Base-by-base conservation (phyloP, 1,140 invertebrate genomes). In the Vollenhovia emeryi region DNA sequence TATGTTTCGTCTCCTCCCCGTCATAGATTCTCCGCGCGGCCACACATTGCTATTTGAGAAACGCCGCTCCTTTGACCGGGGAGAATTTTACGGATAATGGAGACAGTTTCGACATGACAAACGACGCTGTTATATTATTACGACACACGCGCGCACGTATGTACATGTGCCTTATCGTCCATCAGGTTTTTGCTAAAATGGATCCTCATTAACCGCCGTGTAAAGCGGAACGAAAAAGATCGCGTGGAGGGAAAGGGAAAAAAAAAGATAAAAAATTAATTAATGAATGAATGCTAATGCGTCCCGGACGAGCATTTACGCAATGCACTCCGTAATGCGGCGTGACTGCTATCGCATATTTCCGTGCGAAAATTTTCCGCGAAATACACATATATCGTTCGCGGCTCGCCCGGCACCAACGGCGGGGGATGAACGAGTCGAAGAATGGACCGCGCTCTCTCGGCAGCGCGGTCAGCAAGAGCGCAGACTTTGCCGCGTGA, bases 51-150 rank as follows among this genome's bases (percentile, higher is more conserved):
- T n/a, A 36, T 15, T 15, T 27, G 78, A 45, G 21, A 43, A 80
- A 55, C 15, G 33, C 5, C 36, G 30, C 24, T 36, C n/a, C 60
- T 66, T 52, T 24, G 45, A 15, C 13, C 50, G 50, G 45, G n/a
- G 50, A 73, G 43, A 82, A 82, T 73, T 80, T 80, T 33, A 33
- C 27, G 36, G 27, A 57, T 45, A 59, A 71, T 45, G 21, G 11
- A 43, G 36, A 80, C 64, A 57, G 9, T 21, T 78, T 66, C 50
- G 66, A 18, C 8, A 45, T 71, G 66, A 80, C 27, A 57, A 69
- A 80, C 27, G 50, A 71, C 8, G 27, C 24, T 15, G 18, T 11
- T 57, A 15, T n/a, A n/a, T 71, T 24, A 45, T 40, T 73, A 45
- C 18, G 18, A 30, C 57, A 9, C 6, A n/a, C 24, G 62, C 30